These are phyloP conservation scores for Syrphus vitripennis DNA, from an alignment of 2,888 invertebrate genomes.

Conservation along the genomic window DNA sequence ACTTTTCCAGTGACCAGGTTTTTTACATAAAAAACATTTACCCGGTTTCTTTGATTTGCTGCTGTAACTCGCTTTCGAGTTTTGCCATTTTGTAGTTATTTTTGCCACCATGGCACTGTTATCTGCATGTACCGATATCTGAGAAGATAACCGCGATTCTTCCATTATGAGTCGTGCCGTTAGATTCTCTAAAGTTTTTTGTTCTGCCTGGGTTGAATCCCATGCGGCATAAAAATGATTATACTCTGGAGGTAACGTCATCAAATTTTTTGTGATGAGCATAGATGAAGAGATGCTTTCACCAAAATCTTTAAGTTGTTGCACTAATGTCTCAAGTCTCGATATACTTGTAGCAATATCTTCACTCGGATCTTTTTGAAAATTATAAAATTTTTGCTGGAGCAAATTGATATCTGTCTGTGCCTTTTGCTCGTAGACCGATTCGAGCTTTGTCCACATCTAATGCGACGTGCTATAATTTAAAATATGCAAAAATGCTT, in stretches of 20 bases:
- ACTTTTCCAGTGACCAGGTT: conserved; percentile 64
- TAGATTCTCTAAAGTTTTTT: conserved; percentile 33
- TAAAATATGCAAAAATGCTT: neutral
- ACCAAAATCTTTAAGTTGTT: conserved; percentile 49
- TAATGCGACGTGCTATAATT: neutral
- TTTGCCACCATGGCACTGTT: conserved; percentile 8
- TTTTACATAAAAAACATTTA: conserved; percentile 64
- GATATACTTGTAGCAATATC: conserved; percentile 25
- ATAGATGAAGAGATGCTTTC: conserved; percentile 53
- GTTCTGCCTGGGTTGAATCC: conserved; percentile 24
- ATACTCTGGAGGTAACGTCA: neutral
- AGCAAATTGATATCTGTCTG: conserved; percentile 14
- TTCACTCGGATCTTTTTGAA: conserved; percentile 1
- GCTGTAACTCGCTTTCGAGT: neutral
- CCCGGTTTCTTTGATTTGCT: neutral
- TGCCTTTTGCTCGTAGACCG: conserved; percentile 22
- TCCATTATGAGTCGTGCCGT: conserved; percentile 29
- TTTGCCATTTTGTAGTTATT: neutral
- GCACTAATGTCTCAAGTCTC: conserved; percentile 32
- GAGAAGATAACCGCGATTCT: conserved; percentile 5
- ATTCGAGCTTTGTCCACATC: conserved; percentile 18
- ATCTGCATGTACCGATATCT: neutral
- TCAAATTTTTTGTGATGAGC: conserved; percentile 32
- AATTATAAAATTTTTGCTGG: conserved; percentile 14
- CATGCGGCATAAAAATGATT: conserved; percentile 8